These are phyloP conservation scores for Drosophila paranaensis DNA, from an alignment of 2,888 invertebrate genomes.

Conservation along the genomic window DNA sequence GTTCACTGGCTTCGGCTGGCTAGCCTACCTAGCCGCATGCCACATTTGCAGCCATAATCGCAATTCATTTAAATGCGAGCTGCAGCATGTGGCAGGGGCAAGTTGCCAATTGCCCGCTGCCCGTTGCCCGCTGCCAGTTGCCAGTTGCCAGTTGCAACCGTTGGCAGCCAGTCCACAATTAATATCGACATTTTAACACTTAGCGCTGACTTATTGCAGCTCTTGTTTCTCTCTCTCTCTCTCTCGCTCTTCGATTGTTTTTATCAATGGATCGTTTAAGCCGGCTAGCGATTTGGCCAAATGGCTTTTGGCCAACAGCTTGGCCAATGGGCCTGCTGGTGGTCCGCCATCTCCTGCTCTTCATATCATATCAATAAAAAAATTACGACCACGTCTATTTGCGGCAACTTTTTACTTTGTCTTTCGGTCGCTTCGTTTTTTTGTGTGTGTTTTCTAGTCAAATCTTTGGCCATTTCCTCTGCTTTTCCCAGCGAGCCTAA, in stretches of 20 bases:
- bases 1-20: conserved; percentile 53
- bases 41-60: conserved; percentile 77
- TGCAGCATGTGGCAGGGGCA: conserved; percentile 18
- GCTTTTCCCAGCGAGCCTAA: conserved; percentile 29
- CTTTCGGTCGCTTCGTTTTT: conserved; percentile 31
- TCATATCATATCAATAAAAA: conserved; percentile 44
- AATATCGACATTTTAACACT: conserved; percentile 83
- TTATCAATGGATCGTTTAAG: conserved; percentile 70
- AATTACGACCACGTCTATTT: conserved; percentile 49
- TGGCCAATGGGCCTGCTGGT: conserved; percentile 24
- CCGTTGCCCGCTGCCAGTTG: background rate
- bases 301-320: conserved; percentile 31
- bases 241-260: conserved; percentile 56
- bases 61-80: conserved; percentile 77
- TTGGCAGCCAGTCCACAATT: conserved; percentile 75
- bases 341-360: conserved; percentile 27
- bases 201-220: conserved; percentile 80
- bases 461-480: conserved; percentile 53
- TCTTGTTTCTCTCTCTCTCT: conserved; percentile 42
- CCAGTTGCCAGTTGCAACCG: conserved; percentile 27
- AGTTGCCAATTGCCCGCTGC: conserved; percentile 5
- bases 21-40: conserved; percentile 38
- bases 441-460: conserved; percentile 26
- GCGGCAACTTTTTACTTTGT: conserved; percentile 42
- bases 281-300: conserved; percentile 34